A percentile compares a stretch with the other conserved stretches of the same genome.
phyloP scores from a whole-genome alignment of 1,140 invertebrate genomes.

The Wiebesia pumilae region DNA sequence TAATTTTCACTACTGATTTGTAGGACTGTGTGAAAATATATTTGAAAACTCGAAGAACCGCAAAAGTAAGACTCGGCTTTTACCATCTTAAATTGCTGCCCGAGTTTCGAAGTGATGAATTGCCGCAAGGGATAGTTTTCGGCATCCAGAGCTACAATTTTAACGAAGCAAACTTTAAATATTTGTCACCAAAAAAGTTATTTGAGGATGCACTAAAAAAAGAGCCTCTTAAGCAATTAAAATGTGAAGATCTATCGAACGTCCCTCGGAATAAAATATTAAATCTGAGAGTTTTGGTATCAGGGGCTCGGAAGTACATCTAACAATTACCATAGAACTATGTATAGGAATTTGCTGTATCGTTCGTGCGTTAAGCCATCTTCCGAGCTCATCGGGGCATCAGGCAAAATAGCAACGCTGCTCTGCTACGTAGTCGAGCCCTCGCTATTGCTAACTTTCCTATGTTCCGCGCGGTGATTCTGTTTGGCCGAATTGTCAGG shows the following conservation, averaged over 20 bases:
- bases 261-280: background rate
- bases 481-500: constrained; percentile 52
- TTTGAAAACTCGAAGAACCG: background rate
- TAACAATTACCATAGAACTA: background rate
- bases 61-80: background rate
- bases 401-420: background rate
- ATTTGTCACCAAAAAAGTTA: background rate
- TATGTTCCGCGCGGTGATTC: constrained; percentile 19
- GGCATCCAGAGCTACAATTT: background rate
- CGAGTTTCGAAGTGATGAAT: background rate
- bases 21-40: background rate
- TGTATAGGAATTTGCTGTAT: background rate
- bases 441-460: background rate
- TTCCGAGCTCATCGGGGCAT: background rate
- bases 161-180: background rate
- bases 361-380: too few relatives aligned
- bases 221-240: background rate
- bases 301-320: background rate
- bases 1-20: background rate
- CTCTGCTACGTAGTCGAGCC: background rate
- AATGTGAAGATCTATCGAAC: background rate
- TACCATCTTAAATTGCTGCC: background rate
- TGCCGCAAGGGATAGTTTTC: background rate
- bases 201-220: background rate
- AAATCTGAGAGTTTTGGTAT: background rate